A percentile compares a stretch with the other conserved stretches of the same genome.
These are phyloP conservation scores for Bugulina stolonifera DNA, from an alignment of 2,888 invertebrate species.

Conservation along the genomic window DNA sequence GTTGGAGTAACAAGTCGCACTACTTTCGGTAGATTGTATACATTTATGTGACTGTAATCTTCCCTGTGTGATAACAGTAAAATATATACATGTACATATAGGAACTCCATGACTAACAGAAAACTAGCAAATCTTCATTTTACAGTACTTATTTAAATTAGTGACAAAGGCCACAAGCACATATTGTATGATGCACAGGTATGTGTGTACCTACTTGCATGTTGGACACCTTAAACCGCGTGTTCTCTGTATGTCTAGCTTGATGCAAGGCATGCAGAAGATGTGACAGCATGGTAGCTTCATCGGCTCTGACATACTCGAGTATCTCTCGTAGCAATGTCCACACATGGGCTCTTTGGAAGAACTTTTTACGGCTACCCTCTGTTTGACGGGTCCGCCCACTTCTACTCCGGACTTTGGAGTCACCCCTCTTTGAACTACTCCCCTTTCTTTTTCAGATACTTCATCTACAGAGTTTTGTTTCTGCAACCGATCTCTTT, in stretches of 20 bases:
- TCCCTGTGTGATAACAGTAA: too few relatives aligned
- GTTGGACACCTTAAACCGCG: not conserved
- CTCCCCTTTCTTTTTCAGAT: too few relatives aligned
- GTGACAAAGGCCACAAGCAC: too few relatives aligned
- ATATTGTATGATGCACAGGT: too few relatives aligned
- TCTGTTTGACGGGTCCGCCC: not conserved
- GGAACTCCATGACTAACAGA: too few relatives aligned
- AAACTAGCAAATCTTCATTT: too few relatives aligned
- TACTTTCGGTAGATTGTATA: not conserved
- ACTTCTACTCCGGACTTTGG: too few relatives aligned
- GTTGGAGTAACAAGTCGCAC: not conserved
- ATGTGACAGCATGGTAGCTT: not conserved
- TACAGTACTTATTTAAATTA: too few relatives aligned
- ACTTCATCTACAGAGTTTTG: too few relatives aligned
- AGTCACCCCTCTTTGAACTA: too few relatives aligned
- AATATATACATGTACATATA: too few relatives aligned
- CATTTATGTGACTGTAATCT: not conserved
- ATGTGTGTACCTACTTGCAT: conserved; percentile 1
- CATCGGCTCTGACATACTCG: not conserved
- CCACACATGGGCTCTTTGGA: not conserved
- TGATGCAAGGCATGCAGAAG: conserved; percentile 16
- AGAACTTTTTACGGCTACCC: not conserved
- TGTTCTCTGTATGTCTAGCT: not conserved
- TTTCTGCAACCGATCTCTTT: too few relatives aligned
- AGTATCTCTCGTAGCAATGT: not conserved